phyloP scores from a whole-genome alignment of 2,113 vertebrate species.

The Conger conger region DNA sequence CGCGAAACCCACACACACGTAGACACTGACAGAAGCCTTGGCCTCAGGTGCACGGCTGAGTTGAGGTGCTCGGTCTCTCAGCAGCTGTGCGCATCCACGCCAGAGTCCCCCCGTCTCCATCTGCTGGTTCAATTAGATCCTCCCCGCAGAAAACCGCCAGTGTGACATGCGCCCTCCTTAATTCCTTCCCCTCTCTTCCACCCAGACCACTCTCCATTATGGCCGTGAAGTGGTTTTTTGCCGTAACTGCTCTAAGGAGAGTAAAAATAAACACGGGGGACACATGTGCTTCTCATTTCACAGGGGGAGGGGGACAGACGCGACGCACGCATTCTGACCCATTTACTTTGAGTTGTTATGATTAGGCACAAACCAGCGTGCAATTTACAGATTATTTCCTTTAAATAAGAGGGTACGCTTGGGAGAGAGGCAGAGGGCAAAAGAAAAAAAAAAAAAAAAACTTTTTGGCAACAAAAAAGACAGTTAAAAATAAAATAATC shows the following conservation, averaged over 20 bases:
- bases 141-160: constrained; percentile 50
- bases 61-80: background rate
- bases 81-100: background rate
- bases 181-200: constrained; percentile 62
- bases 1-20: background rate
- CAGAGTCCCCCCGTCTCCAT: constrained; percentile 24
- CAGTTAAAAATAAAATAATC: constrained; percentile 60
- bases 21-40: background rate
- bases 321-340: constrained; percentile 37
- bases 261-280: constrained; percentile 66
- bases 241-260: constrained; percentile 67
- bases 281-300: constrained; percentile 58
- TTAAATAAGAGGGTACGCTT: constrained; percentile 64
- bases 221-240: constrained; percentile 65
- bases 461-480: constrained; percentile 50
- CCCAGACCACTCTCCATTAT: constrained; percentile 67
- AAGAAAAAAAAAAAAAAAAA: too few species aligned
- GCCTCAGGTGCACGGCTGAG: background rate
- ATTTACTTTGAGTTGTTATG: constrained; percentile 61
- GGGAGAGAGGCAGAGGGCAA: constrained; percentile 33
- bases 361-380: constrained; percentile 63
- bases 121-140: constrained; percentile 31
- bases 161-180: constrained; percentile 64
- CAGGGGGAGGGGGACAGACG: constrained; percentile 26
- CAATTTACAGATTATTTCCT: constrained; percentile 65